phyloP scores from a whole-genome alignment of 1,140 invertebrate genomes.

The Drosophila fuyamai region DNA sequence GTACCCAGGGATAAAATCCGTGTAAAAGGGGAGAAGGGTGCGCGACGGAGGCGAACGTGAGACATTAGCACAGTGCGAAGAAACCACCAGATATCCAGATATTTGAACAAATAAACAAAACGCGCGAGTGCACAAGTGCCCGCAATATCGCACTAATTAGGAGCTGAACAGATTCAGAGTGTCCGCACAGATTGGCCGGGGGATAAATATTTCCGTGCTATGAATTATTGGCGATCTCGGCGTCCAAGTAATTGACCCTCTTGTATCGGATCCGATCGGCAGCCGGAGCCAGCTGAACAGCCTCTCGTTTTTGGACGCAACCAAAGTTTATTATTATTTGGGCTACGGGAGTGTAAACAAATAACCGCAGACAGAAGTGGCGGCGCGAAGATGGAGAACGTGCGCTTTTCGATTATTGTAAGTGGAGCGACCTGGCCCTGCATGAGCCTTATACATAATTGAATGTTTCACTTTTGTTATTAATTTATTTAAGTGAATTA shows the following conservation, averaged over 20 bases:
- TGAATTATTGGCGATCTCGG: slow-evolving; percentile 32
- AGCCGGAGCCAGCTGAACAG: slow-evolving; percentile 39
- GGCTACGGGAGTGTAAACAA: slow-evolving; percentile 60
- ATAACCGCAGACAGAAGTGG: slow-evolving; percentile 41
- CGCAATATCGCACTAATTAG: slow-evolving; percentile 30
- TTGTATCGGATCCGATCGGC: slow-evolving; percentile 12
- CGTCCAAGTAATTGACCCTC: slow-evolving; percentile 27
- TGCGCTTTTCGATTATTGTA: slow-evolving; percentile 84
- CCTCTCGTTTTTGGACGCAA: slow-evolving; percentile 12
- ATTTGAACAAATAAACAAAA: slow-evolving; percentile 72
- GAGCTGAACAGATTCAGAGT: slow-evolving; percentile 44
- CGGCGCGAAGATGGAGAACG: slow-evolving; percentile 74
- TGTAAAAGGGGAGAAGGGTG: background rate
- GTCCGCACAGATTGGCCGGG: slow-evolving; percentile 2
- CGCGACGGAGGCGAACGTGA: slow-evolving; percentile 9
- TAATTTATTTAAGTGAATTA: no score
- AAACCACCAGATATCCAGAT: slow-evolving; percentile 56
- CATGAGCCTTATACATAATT: background rate
- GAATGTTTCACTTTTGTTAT: no score
- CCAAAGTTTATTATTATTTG: slow-evolving; percentile 60
- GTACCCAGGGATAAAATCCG: slow-evolving; percentile 11
- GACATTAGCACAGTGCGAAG: slow-evolving; percentile 61
- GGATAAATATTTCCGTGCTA: slow-evolving; percentile 12
- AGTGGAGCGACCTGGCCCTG: slow-evolving; percentile 32
- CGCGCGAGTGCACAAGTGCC: slow-evolving; percentile 27